These are phyloP conservation scores for Podarcis raffonei DNA, from an alignment of 2,113 vertebrate genomes.

Conservation along the genomic window DNA sequence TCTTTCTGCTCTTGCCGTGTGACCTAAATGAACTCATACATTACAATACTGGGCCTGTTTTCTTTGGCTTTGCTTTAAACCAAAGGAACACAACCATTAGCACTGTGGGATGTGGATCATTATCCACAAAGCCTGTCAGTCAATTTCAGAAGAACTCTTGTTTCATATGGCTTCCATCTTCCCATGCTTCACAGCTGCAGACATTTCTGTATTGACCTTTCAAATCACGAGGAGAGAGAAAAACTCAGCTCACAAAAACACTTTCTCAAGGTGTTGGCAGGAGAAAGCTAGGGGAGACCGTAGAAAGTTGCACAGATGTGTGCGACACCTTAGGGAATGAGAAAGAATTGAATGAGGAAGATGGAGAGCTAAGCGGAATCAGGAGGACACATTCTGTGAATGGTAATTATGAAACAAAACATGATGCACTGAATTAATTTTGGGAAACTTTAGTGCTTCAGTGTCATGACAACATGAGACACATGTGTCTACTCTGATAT, in stretches of 20 bases:
- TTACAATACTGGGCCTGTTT: not conserved
- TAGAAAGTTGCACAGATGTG: not conserved
- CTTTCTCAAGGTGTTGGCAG: not conserved
- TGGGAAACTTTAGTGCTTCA: not conserved
- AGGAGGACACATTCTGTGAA: not conserved
- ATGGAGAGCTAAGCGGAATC: not conserved
- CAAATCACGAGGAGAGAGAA: not conserved
- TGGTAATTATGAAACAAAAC: not conserved
- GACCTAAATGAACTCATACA: not conserved
- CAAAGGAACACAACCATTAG: not conserved
- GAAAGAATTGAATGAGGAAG: slow-evolving; percentile 1
- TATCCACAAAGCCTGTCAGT: not conserved
- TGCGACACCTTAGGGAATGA: not conserved
- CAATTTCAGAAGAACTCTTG: not conserved
- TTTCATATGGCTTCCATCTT: not conserved
- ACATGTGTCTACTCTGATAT: not conserved
- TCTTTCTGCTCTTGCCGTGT: not conserved
- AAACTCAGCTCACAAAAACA: not conserved
- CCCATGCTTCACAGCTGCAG: not conserved
- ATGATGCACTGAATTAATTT: not conserved
- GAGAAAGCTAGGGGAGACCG: not conserved
- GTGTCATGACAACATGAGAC: not conserved
- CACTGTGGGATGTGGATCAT: not conserved
- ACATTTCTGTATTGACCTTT: not conserved
- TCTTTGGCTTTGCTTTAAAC: not conserved